Evolutionary conservation across 2,888 invertebrate genomes (phyloP), one percentile per base, ranked within the genome.

Genomic region (Seira ritae): DNA sequence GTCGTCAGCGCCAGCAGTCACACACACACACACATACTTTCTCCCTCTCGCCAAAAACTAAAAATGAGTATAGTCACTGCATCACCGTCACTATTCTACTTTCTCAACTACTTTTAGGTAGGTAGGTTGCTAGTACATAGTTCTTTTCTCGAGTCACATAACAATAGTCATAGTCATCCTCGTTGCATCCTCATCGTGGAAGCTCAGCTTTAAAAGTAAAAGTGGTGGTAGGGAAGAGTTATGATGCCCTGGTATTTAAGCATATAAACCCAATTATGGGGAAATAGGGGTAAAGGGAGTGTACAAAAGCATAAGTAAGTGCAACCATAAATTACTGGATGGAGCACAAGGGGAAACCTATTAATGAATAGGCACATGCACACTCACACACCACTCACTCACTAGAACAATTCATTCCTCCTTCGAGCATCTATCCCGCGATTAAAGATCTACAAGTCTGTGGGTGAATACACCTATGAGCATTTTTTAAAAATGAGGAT

Each of bases 291-390:
- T 55, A 55, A 55, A 55, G 55, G 55, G 17, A 55, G 55, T 55
- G 55, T 17, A 55, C 55, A 55, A 55, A 42, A 55, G 55, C 17
- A 55, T 17, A 17, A 22, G 50, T 17, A 50, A 70, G 50, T 70
- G 31, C 60, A 72, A 55, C 60, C 60, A 65, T 74, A 62, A 74
- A 65, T 74, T 74, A 74, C 65, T 19, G 37, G 65, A 65, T 37
- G 37, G 62, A 65, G 10, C 73, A 72, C 65, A 31, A 37, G 62
- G 65, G 42, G 15, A 55, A 55, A 55, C n/a, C 55, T 55, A 55
- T 55, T 55, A 55, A 55, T 55, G 55, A 55, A 55, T 55, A 17
- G 55, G 55, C 17, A n/a, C 17, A 55, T 55, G 55, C 17, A 55
- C 8, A 31, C 31, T 4, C 31, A 31, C 31, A 31, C 8, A 31